These are phyloP conservation scores for Caracal caracal DNA, from an alignment of 2,113 vertebrate species.

Conservation along the genomic window DNA sequence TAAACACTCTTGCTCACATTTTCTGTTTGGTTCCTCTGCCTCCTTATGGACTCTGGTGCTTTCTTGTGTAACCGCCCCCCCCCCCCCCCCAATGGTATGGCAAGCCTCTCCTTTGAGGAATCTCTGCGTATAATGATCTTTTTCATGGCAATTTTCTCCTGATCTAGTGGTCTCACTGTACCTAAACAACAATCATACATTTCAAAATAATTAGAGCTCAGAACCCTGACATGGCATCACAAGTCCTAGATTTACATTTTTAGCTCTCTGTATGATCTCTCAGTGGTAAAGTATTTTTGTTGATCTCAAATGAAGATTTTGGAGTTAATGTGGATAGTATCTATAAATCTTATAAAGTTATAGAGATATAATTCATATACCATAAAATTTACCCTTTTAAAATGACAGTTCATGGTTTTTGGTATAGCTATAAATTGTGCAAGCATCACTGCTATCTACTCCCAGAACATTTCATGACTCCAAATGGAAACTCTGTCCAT, in stretches of 20 bases:
- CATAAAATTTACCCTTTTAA: neutral
- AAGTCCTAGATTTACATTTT: neutral
- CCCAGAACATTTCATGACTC: neutral
- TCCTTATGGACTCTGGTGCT: neutral
- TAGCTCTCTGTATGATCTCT: neutral
- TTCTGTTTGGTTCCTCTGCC: neutral
- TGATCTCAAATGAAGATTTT: neutral
- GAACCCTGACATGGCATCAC: neutral
- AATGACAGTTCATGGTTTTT: neutral
- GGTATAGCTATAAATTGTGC: neutral
- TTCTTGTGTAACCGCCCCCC: neutral
- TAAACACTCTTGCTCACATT: neutral
- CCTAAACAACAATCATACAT: neutral
- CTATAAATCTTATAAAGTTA: neutral
- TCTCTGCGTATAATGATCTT: neutral
- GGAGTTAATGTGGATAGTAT: neutral
- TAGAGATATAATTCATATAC: neutral
- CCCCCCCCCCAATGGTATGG: neutral
- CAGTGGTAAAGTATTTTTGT: neutral
- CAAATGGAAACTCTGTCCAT: neutral
- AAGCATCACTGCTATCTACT: neutral
- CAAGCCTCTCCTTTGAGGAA: neutral
- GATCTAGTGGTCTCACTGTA: neutral
- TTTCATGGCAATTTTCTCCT: neutral
- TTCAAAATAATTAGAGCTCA: neutral